phyloP scores from a whole-genome alignment of 2,888 invertebrate genomes.

The Anagyrus pseudococci region DNA sequence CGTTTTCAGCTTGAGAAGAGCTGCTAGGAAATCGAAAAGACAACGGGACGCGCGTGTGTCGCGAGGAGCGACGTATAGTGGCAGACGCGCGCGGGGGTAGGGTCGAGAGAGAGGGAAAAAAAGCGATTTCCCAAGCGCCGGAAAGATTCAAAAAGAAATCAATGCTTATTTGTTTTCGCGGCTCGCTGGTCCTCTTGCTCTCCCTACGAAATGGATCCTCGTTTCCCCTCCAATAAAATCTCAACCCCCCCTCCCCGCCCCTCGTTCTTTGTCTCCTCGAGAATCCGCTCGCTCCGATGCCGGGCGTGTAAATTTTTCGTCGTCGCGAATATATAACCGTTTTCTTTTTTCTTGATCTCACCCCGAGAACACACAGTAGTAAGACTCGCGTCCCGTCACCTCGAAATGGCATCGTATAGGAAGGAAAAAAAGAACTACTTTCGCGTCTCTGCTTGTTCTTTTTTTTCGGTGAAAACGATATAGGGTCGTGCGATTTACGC shows the following conservation, averaged over 20 bases:
- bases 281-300: neutral
- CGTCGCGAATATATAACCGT: conserved; percentile 19
- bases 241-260: conserved; percentile 2
- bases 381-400: conserved; percentile 40
- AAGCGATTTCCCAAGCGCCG: conserved; percentile 13
- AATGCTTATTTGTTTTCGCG: conserved; percentile 53
- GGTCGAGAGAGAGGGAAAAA: neutral
- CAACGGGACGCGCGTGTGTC: too few species aligned
- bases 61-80: too few species aligned
- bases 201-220: conserved; percentile 53
- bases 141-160: conserved; percentile 50
- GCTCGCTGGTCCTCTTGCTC: conserved; percentile 46
- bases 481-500: too few species aligned
- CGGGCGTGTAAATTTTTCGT: neutral
- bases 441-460: neutral
- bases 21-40: too few species aligned
- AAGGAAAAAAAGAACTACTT: conserved; percentile 20
- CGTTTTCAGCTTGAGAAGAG: too few species aligned
- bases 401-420: conserved; percentile 44
- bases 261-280: too few species aligned
- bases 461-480: too few species aligned
- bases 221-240: neutral
- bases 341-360: conserved; percentile 29
- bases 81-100: too few species aligned
- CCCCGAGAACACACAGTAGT: too few species aligned